Percentiles rank a stretch among this genome's conserved stretches.
Evolutionary conservation across 2,888 invertebrate species (phyloP).

Genomic region (Machimus atricapillus): DNA sequence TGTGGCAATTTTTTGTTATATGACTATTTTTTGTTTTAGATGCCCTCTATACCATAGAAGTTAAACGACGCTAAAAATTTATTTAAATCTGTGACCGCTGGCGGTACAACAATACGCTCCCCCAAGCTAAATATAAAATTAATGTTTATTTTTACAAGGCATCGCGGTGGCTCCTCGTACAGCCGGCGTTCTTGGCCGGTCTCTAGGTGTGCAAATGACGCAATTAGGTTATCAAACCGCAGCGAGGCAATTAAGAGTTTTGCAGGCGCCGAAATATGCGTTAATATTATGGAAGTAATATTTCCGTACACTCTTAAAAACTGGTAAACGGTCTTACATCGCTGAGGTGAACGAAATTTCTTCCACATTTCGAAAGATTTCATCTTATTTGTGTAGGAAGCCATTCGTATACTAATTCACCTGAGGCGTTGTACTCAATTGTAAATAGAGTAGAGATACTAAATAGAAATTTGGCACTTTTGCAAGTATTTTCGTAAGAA

Average conservation of each 20-base stretch:
- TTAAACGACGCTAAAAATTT: neutral
- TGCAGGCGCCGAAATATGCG: neutral
- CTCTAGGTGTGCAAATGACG: neutral
- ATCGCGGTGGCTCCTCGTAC: neutral
- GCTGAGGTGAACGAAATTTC: neutral
- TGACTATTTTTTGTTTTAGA: neutral
- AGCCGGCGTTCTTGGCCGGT: neutral
- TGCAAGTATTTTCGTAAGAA: neutral
- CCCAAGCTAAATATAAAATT: neutral
- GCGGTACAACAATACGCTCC: neutral
- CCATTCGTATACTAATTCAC: neutral
- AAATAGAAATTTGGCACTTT: neutral
- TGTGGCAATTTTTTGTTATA: neutral
- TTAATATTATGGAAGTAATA: neutral
- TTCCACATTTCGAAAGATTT: neutral
- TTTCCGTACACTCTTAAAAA: neutral
- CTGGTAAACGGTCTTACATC: neutral
- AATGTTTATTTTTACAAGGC: neutral
- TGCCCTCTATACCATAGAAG: neutral
- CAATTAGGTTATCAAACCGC: neutral
- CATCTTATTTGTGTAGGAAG: neutral
- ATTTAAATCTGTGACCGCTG: neutral
- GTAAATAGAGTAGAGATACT: neutral
- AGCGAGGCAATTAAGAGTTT: neutral
- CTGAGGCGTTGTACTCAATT: neutral